These are phyloP conservation scores for Octopus bimaculoides DNA, from an alignment of 1,140 invertebrate species.

Conservation along the genomic window DNA sequence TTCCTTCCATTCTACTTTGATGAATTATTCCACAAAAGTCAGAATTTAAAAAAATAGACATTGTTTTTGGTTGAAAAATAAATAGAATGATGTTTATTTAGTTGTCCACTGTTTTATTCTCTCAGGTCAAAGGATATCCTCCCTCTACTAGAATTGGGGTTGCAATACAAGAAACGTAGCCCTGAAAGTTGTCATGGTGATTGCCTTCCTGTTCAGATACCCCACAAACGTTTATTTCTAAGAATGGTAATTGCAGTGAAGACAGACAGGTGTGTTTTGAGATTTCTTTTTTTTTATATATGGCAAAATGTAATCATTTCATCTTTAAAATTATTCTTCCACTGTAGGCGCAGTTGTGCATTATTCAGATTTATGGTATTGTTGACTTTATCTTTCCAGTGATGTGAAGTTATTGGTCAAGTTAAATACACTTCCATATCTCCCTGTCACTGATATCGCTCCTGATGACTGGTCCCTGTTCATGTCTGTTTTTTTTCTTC, in stretches of 20 bases:
- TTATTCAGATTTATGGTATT: not conserved
- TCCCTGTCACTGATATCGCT: constrained; percentile 1
- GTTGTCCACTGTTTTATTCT: not conserved
- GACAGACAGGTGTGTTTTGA: constrained; percentile 1
- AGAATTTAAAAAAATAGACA: no score
- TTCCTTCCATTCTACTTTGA: no score
- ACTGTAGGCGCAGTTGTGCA: not conserved
- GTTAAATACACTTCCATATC: not conserved
- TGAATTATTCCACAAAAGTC: no score
- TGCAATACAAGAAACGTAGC: not conserved
- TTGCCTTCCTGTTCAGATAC: constrained; percentile 2
- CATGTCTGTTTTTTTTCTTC: not conserved
- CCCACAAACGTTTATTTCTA: not conserved
- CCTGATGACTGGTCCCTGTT: not conserved
- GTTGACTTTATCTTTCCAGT: not conserved
- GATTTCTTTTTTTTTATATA: not conserved
- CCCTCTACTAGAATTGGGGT: not conserved
- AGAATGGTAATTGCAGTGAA: constrained; percentile 9
- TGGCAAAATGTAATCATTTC: not conserved
- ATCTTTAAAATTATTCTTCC: not conserved
- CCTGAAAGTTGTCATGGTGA: not conserved
- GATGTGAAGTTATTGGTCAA: constrained; percentile 6
- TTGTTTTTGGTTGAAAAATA: no score
- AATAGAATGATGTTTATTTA: not conserved
- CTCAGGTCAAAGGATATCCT: not conserved